A percentile compares a stretch with the other conserved stretches of the same genome.
phyloP scores from a whole-genome alignment of 2,888 invertebrate genomes.

The Ophion obscuratus region DNA sequence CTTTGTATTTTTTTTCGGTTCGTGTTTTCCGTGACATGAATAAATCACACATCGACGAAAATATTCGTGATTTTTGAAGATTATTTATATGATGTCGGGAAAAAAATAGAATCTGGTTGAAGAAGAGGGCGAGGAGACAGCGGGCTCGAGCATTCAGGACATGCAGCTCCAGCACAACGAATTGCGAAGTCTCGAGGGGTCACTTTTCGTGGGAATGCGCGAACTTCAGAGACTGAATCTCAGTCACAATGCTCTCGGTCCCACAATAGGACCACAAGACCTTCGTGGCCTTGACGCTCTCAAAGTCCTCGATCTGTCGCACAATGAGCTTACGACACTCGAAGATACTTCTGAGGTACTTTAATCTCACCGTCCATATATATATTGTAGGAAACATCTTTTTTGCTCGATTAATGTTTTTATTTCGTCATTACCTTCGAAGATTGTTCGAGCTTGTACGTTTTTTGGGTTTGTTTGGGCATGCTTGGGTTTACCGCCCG shows the following conservation, averaged over 20 bases:
- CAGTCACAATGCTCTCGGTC: slow-evolving; percentile 89
- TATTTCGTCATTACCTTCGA: not conserved
- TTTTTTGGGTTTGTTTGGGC: not conserved
- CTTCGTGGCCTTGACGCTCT: slow-evolving; percentile 91
- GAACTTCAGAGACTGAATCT: slow-evolving; percentile 90
- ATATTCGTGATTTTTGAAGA: slow-evolving; percentile 1
- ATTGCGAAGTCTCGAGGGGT: slow-evolving; percentile 89
- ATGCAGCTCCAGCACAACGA: slow-evolving; percentile 91
- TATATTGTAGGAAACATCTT: not conserved
- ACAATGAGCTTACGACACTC: slow-evolving; percentile 90
- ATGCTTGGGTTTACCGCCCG: not conserved
- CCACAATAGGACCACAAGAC: slow-evolving; percentile 91
- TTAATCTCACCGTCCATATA: not conserved
- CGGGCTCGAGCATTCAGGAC: slow-evolving; percentile 88
- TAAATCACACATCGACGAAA: not conserved
- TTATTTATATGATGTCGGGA: not conserved
- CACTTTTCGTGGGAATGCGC: slow-evolving; percentile 89
- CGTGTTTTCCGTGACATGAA: not conserved
- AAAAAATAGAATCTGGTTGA: slow-evolving; percentile 89
- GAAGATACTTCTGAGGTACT: slow-evolving; percentile 93
- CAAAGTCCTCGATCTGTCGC: slow-evolving; percentile 90
- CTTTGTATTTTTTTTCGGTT: not conserved
- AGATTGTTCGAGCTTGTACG: not conserved
- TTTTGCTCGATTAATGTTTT: not conserved
- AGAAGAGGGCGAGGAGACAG: slow-evolving; percentile 85